A percentile compares a stretch with the other conserved stretches of the same genome.
These are phyloP conservation scores for Chlorocebus sabaeus DNA, from an alignment of 2,113 vertebrate genomes.

Conservation along the genomic window DNA sequence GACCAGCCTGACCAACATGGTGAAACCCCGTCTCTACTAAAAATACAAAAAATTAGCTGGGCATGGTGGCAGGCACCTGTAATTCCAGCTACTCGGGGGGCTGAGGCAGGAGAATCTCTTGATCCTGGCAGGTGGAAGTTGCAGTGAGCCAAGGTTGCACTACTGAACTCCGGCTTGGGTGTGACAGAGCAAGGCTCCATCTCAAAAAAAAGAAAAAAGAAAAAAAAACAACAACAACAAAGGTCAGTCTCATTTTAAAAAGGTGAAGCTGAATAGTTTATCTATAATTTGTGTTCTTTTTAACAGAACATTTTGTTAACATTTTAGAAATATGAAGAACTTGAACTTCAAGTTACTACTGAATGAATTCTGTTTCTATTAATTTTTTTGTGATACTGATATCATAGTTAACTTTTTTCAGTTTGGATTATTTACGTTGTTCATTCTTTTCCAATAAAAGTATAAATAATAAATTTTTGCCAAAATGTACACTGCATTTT, in stretches of 20 bases:
- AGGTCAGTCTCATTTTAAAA: background rate
- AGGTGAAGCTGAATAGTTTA: background rate
- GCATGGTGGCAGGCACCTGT: no score
- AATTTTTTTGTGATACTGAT: background rate
- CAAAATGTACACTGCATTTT: background rate
- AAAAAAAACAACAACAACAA: background rate
- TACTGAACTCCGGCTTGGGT: no score
- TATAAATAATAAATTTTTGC: background rate
- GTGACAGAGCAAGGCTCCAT: no score
- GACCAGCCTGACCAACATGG: no score
- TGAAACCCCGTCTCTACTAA: no score
- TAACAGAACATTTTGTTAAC: slow-evolving; percentile 24
- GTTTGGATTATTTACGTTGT: background rate
- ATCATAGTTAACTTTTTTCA: background rate
- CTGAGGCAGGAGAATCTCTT: no score
- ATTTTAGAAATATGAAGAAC: background rate
- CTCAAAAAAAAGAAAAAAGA: no score
- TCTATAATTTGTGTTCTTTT: background rate
- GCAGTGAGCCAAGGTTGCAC: no score
- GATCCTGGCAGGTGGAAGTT: no score
- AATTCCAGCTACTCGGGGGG: no score
- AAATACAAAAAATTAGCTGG: no score
- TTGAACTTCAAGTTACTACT: slow-evolving; percentile 48
- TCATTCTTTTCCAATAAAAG: background rate
- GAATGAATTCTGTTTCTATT: background rate